These are phyloP conservation scores for Fragum whitleyi DNA, from an alignment of 2,888 invertebrate genomes.

Conservation along the genomic window DNA sequence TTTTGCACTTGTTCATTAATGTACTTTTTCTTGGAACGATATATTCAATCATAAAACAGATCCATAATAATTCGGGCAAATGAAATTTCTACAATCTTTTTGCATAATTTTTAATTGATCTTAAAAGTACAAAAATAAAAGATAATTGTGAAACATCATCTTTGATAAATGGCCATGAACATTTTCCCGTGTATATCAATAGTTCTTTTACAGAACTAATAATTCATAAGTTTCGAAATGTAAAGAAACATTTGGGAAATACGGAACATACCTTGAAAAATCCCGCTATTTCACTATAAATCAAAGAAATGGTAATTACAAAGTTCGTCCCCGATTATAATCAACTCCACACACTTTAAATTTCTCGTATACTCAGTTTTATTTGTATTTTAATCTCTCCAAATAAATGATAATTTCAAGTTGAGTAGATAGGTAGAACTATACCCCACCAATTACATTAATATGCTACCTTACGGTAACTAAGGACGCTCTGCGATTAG, in stretches of 20 bases:
- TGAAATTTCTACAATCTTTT: too few species aligned
- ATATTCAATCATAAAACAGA: too few species aligned
- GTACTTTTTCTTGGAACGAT: too few species aligned
- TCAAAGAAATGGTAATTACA: not conserved
- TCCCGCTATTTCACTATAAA: not conserved
- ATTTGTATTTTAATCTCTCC: not conserved
- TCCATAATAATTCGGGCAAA: too few species aligned
- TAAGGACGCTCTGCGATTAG: slow-evolving; percentile 32
- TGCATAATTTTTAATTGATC: too few species aligned
- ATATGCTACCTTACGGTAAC: slow-evolving; percentile 26
- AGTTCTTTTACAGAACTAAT: too few species aligned
- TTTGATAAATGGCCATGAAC: too few species aligned
- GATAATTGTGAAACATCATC: too few species aligned
- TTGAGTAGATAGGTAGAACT: slow-evolving; percentile 7
- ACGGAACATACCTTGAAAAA: not conserved
- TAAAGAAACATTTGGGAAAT: not conserved
- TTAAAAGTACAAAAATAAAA: too few species aligned
- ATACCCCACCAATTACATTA: slow-evolving; percentile 12
- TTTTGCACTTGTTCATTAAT: too few species aligned
- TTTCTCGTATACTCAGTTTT: not conserved
- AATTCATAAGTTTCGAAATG: too few species aligned
- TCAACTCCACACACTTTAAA: not conserved
- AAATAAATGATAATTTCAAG: slow-evolving; percentile 13
- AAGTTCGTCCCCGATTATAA: not conserved
- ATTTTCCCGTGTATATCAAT: too few species aligned